Evolutionary conservation across 2,888 invertebrate species (phyloP).

Genomic region (Sesia bembeciformis): DNA sequence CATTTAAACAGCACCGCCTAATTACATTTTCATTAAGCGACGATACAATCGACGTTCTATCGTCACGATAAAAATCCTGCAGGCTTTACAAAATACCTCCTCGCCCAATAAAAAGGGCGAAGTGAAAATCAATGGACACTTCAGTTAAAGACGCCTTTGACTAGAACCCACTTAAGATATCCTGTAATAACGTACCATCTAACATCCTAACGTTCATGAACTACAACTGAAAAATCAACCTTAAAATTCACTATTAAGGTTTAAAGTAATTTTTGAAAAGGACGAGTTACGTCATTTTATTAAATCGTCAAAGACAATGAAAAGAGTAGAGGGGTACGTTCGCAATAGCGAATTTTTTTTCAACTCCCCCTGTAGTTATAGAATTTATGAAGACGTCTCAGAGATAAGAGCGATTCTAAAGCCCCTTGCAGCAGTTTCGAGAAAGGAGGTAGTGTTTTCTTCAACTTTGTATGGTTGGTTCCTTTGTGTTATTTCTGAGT

Average conservation of each 20-base stretch:
- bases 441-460: too few relatives aligned
- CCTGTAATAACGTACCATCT: conserved; percentile 10
- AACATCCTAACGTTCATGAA: too few relatives aligned
- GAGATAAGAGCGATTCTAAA: neutral
- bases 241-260: too few relatives aligned
- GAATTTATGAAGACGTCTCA: neutral
- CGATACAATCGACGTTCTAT: neutral
- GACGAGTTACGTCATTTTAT: too few relatives aligned
- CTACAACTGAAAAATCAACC: too few relatives aligned
- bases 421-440: too few relatives aligned
- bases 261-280: too few relatives aligned
- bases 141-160: conserved; percentile 19
- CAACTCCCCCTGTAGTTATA: neutral
- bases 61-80: neutral
- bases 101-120: neutral
- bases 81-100: neutral
- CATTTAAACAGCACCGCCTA: too few relatives aligned
- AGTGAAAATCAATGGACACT: conserved; percentile 32
- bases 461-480: too few relatives aligned
- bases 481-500: too few relatives aligned
- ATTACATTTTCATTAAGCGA: neutral
- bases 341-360: neutral
- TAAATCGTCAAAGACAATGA: neutral
- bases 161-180: conserved; percentile 18
- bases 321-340: neutral